Evolutionary conservation across 2,113 vertebrate species (phyloP).

Genomic region (Anolis sagrei): DNA sequence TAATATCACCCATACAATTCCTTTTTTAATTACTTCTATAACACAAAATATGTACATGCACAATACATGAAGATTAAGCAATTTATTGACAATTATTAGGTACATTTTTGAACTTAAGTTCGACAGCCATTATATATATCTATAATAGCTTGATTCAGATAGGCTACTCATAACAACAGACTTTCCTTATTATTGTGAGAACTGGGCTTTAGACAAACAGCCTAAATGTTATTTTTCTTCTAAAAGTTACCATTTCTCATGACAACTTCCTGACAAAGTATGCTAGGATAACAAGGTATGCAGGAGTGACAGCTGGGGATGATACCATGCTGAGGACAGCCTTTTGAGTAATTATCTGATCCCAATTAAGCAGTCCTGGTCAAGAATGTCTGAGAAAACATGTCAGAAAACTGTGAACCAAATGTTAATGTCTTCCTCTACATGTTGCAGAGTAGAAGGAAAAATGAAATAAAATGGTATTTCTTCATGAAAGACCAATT

Average conservation of each 20-base stretch:
- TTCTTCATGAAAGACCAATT: constrained; percentile 28
- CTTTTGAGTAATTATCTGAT: constrained; percentile 75
- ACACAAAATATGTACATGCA: constrained; percentile 49
- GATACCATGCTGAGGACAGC: constrained; percentile 62
- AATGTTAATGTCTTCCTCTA: constrained; percentile 53
- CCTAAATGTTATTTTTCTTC: constrained; percentile 71
- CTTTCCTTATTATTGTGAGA: constrained; percentile 64
- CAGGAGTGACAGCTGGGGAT: constrained; percentile 64
- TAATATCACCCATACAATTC: constrained; percentile 47
- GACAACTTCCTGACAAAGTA: constrained; percentile 78
- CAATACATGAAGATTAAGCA: constrained; percentile 38
- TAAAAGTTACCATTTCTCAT: constrained; percentile 62
- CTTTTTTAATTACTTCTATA: constrained; percentile 38
- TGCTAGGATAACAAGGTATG: constrained; percentile 72
- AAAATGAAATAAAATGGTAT: constrained; percentile 33
- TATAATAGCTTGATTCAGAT: constrained; percentile 42
- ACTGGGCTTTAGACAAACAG: constrained; percentile 59
- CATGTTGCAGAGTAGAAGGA: constrained; percentile 54
- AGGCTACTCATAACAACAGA: constrained; percentile 43
- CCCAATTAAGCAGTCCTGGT: constrained; percentile 71
- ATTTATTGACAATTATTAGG: constrained; percentile 17
- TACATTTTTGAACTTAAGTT: constrained; percentile 12
- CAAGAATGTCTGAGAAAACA: constrained; percentile 64
- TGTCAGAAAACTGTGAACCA: constrained; percentile 65
- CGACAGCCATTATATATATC: constrained; percentile 10